phyloP scores from a whole-genome alignment of 2,888 invertebrate genomes.

The Heterodera filipjevi region DNA sequence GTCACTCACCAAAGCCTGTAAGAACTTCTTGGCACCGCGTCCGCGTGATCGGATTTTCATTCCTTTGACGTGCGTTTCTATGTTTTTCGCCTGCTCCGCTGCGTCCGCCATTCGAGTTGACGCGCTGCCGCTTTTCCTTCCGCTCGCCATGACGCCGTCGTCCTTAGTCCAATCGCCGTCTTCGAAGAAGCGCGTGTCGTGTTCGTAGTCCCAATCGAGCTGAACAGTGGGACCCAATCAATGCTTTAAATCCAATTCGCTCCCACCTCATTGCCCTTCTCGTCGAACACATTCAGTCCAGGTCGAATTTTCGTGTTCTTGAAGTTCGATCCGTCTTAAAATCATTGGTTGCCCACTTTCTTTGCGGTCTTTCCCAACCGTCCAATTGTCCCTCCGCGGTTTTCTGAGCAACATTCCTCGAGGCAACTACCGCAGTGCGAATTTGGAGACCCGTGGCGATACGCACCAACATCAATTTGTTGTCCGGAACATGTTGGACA shows the following conservation, averaged over 20 bases:
- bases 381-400: not conserved
- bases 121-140: not conserved
- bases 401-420: not conserved
- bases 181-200: constrained; percentile 57
- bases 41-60: constrained; percentile 40
- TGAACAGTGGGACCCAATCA: not conserved
- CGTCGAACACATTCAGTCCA: constrained; percentile 59
- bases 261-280: constrained; percentile 52
- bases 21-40: constrained; percentile 43
- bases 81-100: constrained; percentile 8
- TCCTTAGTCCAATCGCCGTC: constrained; percentile 17
- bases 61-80: constrained; percentile 29
- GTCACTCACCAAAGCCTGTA: constrained; percentile 24
- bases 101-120: not conserved
- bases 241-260: too few species aligned
- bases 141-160: not conserved
- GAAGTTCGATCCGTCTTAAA: constrained; percentile 16
- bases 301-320: constrained; percentile 42
- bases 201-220: constrained; percentile 59
- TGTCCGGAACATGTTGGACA: constrained; percentile 50
- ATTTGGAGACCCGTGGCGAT: constrained; percentile 47
- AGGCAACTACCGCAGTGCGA: constrained; percentile 31
- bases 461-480: constrained; percentile 47
- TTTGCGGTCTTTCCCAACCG: not conserved
- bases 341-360: not conserved